Evolutionary conservation across 2,113 vertebrate species (phyloP).

Genomic region (Rhabdornis inornatus): DNA sequence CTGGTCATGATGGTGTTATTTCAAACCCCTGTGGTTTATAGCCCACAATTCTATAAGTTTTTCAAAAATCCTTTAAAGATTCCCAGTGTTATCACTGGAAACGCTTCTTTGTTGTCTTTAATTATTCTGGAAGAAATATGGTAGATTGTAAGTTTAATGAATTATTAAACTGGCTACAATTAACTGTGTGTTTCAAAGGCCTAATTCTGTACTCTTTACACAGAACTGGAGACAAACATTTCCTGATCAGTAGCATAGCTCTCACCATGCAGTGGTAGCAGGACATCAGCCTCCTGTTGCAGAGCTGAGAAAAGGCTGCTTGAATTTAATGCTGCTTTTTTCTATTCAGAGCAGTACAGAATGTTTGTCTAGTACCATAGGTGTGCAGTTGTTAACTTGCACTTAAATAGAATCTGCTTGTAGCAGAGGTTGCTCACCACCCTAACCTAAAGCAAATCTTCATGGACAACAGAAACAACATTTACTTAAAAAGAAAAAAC

Average conservation of each 20-base stretch:
- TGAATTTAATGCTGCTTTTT: background rate
- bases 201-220: background rate
- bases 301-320: background rate
- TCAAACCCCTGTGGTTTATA: background rate
- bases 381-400: background rate
- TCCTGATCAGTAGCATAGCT: background rate
- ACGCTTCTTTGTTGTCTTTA: background rate
- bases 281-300: background rate
- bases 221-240: background rate
- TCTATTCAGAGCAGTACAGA: background rate
- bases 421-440: background rate
- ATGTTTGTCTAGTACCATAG: background rate
- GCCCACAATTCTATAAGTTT: background rate
- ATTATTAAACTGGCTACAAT: background rate
- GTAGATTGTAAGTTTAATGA: background rate
- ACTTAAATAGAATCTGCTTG: background rate
- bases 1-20: background rate
- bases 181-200: background rate
- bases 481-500: background rate
- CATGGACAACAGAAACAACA: background rate
- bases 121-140: background rate
- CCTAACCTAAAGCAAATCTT: background rate
- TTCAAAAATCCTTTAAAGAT: background rate
- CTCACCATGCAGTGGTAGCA: background rate
- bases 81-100: background rate